Percentiles rank a stretch among this genome's conserved stretches.
phyloP scores from a whole-genome alignment of 2,113 vertebrate genomes.

The Nycticebus coucang region DNA sequence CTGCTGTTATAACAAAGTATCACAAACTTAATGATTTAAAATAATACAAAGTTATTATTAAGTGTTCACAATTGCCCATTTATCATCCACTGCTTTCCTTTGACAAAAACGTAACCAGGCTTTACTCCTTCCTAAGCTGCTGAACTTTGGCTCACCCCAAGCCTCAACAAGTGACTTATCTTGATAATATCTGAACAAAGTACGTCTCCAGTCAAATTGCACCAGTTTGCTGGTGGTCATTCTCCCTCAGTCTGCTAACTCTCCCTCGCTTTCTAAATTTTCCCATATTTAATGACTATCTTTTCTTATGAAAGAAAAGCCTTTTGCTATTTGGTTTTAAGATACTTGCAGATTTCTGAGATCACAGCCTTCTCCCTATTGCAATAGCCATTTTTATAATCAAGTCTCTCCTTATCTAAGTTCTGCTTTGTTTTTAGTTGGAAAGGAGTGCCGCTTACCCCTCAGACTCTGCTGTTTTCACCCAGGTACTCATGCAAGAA shows the following conservation, averaged over 20 bases:
- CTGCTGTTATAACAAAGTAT: background rate
- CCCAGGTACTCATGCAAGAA: background rate
- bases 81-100: background rate
- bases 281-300: no score
- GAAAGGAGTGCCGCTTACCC: background rate
- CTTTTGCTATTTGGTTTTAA: background rate
- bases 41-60: background rate
- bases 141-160: background rate
- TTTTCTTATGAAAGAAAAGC: background rate
- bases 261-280: background rate
- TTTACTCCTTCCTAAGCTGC: background rate
- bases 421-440: background rate
- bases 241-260: background rate
- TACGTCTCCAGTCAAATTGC: background rate
- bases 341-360: background rate
- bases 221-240: no score
- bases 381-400: background rate
- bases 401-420: background rate
- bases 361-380: background rate
- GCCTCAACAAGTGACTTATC: background rate
- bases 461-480: background rate
- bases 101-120: background rate
- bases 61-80: background rate
- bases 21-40: background rate
- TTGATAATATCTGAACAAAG: background rate